Evolutionary conservation across 2,113 vertebrate species (phyloP).

Genomic region (Paraplagusia blochii): DNA sequence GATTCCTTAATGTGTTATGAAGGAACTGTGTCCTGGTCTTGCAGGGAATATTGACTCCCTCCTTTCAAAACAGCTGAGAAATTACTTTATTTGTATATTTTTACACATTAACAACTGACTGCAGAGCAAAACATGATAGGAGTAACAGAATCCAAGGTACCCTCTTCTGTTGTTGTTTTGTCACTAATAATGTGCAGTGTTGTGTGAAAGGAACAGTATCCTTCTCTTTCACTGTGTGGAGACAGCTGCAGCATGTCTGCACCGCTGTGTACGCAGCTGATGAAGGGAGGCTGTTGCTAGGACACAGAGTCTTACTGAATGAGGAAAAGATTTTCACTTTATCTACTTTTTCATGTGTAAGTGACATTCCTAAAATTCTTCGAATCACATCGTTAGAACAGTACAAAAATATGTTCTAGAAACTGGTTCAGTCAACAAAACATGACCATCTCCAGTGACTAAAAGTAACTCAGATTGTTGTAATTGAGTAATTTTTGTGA

Average conservation of each 20-base stretch:
- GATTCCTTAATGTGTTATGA: no score
- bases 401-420: constrained; percentile 21
- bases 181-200: constrained; percentile 28
- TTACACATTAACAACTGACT: no score
- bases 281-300: constrained; percentile 56
- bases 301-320: constrained; percentile 49
- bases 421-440: no score
- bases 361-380: constrained; percentile 16
- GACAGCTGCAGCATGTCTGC: constrained; percentile 28
- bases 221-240: constrained; percentile 22
- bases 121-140: constrained; percentile 8
- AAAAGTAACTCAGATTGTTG: no score
- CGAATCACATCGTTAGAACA: constrained; percentile 23
- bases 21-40: no score
- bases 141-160: background rate
- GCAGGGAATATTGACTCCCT: no score
- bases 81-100: no score
- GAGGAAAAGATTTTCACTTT: constrained; percentile 32
- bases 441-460: no score
- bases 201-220: constrained; percentile 13
- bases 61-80: no score
- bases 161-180: constrained; percentile 32
- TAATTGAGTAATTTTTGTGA: no score
- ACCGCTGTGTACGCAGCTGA: constrained; percentile 27
- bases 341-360: constrained; percentile 16